phyloP scores from a whole-genome alignment of 2,113 vertebrate genomes.

The Butorides virescens region DNA sequence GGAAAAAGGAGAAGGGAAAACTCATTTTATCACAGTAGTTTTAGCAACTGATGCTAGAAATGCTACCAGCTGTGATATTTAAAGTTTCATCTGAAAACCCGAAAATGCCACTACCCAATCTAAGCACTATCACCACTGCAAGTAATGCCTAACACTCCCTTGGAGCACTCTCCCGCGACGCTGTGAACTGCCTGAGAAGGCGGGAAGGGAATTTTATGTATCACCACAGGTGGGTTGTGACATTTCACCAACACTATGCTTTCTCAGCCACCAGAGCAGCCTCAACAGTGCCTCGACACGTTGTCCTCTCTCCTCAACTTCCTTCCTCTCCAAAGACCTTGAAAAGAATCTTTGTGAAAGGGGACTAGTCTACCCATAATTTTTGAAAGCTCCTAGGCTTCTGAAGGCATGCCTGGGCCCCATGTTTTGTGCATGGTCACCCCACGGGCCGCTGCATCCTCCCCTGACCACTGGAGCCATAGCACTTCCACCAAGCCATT shows the following conservation, averaged over 20 bases:
- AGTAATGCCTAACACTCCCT: not conserved
- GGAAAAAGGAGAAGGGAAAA: not conserved
- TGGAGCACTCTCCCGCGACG: not conserved
- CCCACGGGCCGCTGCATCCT: not conserved
- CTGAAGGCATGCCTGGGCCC: not conserved
- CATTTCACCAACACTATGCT: not conserved
- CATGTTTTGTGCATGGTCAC: not conserved
- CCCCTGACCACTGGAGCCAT: not conserved
- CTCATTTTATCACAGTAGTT: not conserved
- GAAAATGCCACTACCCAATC: constrained; percentile 8
- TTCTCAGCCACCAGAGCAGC: not conserved
- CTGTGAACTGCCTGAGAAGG: not conserved
- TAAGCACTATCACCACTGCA: not conserved
- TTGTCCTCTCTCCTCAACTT: not conserved
- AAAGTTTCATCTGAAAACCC: constrained; percentile 1
- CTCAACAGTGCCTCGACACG: not conserved
- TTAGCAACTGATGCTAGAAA: constrained; percentile 14
- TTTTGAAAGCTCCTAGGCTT: not conserved
- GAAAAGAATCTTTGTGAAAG: not conserved
- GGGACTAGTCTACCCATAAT: not conserved
- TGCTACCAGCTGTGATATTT: constrained; percentile 22
- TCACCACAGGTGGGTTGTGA: not conserved
- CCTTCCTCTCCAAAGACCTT: not conserved
- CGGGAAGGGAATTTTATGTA: not conserved
- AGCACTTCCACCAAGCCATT: not conserved